Conservation (phyloP, 2,888 invertebrate genomes). For the Scaptomyza reducta region DNA sequence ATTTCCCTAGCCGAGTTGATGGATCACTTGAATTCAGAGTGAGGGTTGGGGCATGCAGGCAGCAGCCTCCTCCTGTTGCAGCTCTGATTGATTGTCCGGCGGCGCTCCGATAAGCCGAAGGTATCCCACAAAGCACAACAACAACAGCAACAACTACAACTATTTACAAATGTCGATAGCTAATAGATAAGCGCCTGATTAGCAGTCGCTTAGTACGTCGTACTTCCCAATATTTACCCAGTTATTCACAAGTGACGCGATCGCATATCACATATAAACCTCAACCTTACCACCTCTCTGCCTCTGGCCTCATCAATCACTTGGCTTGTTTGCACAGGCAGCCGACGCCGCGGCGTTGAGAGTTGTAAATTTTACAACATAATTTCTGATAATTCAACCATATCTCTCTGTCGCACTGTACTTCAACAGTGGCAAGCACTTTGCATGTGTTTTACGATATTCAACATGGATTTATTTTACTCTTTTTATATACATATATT, state of each 20-base stretch:
- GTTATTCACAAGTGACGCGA: conserved; percentile 76
- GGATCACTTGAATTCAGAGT: conserved; percentile 32
- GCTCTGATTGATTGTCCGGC: conserved; percentile 67
- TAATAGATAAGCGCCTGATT: conserved; percentile 75
- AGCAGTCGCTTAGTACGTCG: conserved; percentile 29
- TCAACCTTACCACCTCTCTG: neutral
- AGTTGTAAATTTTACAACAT: conserved; percentile 80
- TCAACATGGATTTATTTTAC: conserved; percentile 64
- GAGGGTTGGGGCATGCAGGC: neutral
- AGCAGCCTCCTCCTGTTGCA: conserved; percentile 14
- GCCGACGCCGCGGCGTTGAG: conserved; percentile 28
- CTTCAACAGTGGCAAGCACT: conserved; percentile 58
- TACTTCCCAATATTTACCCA: conserved; percentile 68
- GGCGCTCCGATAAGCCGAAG: conserved; percentile 53
- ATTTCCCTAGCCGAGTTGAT: conserved; percentile 53
- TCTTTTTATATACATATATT: neutral
- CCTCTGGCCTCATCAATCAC: conserved; percentile 63
- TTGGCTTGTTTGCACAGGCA: conserved; percentile 58
- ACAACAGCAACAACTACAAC: conserved; percentile 35
- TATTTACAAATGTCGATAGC: conserved; percentile 36
- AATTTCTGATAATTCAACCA: conserved; percentile 72
- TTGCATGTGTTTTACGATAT: conserved; percentile 72
- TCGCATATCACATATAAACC: conserved; percentile 8
- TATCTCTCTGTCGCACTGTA: conserved; percentile 44
- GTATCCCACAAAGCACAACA: conserved; percentile 6